A percentile compares a stretch with the other conserved stretches of the same genome.
Conservation (phyloP, 2,888 invertebrate genomes). For the Teinopalpus imperialis region DNA sequence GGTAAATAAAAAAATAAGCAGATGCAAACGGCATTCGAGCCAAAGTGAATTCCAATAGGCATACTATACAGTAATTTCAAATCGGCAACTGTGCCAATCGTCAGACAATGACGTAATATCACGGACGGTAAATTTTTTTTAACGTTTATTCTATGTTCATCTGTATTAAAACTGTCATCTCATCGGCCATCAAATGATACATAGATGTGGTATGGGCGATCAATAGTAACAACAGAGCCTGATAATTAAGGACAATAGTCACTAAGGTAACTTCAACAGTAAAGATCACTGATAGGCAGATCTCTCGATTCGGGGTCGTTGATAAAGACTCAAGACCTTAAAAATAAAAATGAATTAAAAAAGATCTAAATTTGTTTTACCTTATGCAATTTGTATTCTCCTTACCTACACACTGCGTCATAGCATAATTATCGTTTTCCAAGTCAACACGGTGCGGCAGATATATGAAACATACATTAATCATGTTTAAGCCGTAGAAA, state of each 20-base stretch:
- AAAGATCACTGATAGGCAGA: conserved; percentile 48
- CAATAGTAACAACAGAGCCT: conserved; percentile 53
- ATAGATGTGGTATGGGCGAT: conserved; percentile 60
- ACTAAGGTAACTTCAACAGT: conserved; percentile 49
- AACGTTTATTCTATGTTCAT: conserved; percentile 37
- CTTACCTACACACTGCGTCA: conserved; percentile 66
- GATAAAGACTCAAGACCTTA: conserved; percentile 57
- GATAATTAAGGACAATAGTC: conserved; percentile 52
- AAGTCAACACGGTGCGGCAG: conserved; percentile 49
- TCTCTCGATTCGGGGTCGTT: conserved; percentile 47
- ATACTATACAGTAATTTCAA: conserved; percentile 55
- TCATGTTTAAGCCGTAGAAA: conserved; percentile 47
- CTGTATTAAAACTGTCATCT: conserved; percentile 45
- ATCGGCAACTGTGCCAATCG: conserved; percentile 45
- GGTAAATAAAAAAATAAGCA: conserved; percentile 57
- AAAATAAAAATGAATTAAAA: too few relatives aligned
- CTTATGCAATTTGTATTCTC: too few relatives aligned
- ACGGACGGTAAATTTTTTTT: conserved; percentile 43
- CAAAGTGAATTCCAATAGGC: conserved; percentile 64
- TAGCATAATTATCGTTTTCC: conserved; percentile 44
- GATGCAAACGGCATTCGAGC: conserved; percentile 56
- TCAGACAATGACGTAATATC: conserved; percentile 48
- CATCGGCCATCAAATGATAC: conserved; percentile 55
- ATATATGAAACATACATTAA: conserved; percentile 45
- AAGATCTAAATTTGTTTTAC: too few relatives aligned